A percentile compares a stretch with the other conserved stretches of the same genome.
phyloP scores from a whole-genome alignment of 2,797 vertebrate species.

The Characodon lateralis region DNA sequence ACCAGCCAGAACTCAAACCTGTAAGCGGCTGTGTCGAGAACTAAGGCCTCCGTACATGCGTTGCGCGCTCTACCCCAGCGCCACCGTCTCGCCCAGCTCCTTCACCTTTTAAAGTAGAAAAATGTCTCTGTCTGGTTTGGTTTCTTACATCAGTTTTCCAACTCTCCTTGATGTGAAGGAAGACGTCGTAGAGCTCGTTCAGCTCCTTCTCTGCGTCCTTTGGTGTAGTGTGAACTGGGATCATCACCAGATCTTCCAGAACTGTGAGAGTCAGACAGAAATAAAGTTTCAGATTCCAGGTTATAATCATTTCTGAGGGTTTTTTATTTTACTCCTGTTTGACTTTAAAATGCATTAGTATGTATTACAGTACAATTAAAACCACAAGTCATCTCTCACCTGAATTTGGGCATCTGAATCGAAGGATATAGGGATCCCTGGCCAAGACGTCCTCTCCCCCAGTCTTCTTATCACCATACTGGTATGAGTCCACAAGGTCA shows the following conservation, averaged over 20 bases:
- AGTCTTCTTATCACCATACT: constrained; percentile 74
- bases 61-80: too few species aligned
- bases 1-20: too few species aligned
- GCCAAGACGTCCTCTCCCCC: constrained; percentile 76
- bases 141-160: constrained; percentile 79
- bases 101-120: not conserved
- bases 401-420: constrained; percentile 77
- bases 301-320: too few species aligned
- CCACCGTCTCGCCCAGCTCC: too few species aligned
- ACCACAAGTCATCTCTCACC: constrained; percentile 54
- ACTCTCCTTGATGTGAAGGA: constrained; percentile 62
- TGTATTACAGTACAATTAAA: too few species aligned
- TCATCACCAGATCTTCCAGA: constrained; percentile 80
- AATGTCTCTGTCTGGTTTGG: not conserved
- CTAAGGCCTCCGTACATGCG: too few species aligned
- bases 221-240: constrained; percentile 83
- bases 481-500: constrained; percentile 70
- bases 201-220: constrained; percentile 78
- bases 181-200: constrained; percentile 79
- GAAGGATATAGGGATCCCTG: constrained; percentile 81
- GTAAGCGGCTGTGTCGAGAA: too few species aligned
- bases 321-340: too few species aligned
- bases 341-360: too few species aligned
- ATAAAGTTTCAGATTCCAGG: too few species aligned
- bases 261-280: constrained; percentile 53